A percentile compares a stretch with the other conserved stretches of the same genome.
phyloP scores from a whole-genome alignment of 1,140 invertebrate genomes.

The Drosophila truncata region DNA sequence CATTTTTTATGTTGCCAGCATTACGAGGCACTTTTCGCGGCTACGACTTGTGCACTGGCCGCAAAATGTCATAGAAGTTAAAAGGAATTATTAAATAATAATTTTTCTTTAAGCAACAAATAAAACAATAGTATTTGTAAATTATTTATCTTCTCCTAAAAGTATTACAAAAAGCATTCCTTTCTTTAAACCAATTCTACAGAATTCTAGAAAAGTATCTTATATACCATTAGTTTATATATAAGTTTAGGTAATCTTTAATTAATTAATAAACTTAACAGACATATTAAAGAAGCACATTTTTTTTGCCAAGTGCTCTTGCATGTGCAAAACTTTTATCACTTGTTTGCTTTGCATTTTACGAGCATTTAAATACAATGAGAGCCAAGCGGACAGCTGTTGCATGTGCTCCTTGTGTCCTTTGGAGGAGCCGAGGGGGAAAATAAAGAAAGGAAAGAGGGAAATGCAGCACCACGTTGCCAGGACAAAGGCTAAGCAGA shows the following conservation, averaged over 20 bases:
- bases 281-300: too few relatives aligned
- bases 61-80: neutral
- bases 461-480: constrained; percentile 13
- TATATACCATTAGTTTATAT: too few relatives aligned
- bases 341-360: constrained; percentile 71
- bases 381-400: constrained; percentile 50
- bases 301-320: constrained; percentile 12
- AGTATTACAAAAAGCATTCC: neutral
- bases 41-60: constrained; percentile 1
- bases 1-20: constrained; percentile 73
- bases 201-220: neutral
- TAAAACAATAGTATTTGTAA: accelerated
- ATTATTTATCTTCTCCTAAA: neutral
- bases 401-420: constrained; percentile 43
- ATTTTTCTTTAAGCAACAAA: too few relatives aligned
- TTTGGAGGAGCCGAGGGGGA: neutral
- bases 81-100: neutral
- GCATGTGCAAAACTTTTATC: constrained; percentile 63
- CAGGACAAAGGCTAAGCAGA: constrained; percentile 37
- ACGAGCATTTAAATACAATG: constrained; percentile 74
- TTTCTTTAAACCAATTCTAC: neutral
- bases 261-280: neutral
- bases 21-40: constrained; percentile 50
- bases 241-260: too few relatives aligned
- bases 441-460: neutral